Conservation (phyloP, 2,113 vertebrate species). For the Eulacestoma nigropectus region DNA sequence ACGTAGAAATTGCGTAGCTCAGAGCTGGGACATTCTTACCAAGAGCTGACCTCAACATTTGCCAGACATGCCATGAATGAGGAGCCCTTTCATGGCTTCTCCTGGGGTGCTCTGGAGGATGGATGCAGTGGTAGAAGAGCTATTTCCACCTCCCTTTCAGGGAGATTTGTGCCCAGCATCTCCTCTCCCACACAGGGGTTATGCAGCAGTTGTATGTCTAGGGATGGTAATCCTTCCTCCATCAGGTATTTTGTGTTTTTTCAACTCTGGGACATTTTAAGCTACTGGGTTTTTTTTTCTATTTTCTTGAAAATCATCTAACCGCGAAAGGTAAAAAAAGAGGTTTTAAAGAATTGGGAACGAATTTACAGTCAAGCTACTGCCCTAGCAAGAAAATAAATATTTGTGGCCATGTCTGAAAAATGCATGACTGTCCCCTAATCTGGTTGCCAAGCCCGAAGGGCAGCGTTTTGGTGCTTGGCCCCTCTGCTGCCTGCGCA, state of each 20-base stretch:
- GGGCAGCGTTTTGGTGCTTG: not conserved
- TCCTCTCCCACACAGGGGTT: not conserved
- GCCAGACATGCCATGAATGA: fast-evolving
- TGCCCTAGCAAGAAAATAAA: constrained; percentile 16
- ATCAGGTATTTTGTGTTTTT: not conserved
- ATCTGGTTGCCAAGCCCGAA: not conserved
- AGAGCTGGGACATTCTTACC: not conserved
- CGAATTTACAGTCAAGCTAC: not conserved
- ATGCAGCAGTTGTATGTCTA: fast-evolving
- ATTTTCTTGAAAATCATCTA: not conserved
- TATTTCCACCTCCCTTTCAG: not conserved
- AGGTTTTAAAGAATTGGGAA: not conserved
- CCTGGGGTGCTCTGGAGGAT: not conserved
- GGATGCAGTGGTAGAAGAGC: not conserved
- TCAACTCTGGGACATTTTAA: not conserved
- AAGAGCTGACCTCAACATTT: not conserved
- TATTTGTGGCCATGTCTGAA: constrained; percentile 13
- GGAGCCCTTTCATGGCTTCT: fast-evolving
- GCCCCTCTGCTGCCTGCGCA: not conserved
- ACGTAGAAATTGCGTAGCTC: not conserved
- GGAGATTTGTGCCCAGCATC: not conserved
- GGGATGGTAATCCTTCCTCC: not conserved
- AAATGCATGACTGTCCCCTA: not conserved
- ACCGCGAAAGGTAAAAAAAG: not conserved
- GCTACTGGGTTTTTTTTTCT: no score